Conservation (phyloP, 2,888 invertebrate species). For the Aphrophora alni region DNA sequence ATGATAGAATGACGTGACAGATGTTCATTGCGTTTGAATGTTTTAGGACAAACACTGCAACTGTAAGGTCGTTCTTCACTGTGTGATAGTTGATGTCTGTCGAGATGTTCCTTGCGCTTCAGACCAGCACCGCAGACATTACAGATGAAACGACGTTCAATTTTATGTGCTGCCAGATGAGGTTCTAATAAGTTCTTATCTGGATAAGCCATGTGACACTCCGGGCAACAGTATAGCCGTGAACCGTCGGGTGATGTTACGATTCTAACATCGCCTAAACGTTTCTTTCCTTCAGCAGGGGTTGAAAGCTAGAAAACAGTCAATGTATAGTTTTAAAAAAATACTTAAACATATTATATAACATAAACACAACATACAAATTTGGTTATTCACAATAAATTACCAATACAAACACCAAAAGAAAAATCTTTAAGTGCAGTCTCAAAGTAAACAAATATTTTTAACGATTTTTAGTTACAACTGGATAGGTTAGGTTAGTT, state of each 20-base stretch:
- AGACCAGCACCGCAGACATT: slow-evolving; percentile 62
- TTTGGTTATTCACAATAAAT: too few species aligned
- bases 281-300: slow-evolving; percentile 28
- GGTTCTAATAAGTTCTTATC: slow-evolving; percentile 59
- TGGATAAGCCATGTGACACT: slow-evolving; percentile 59
- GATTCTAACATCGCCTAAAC: slow-evolving; percentile 52
- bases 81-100: slow-evolving; percentile 60
- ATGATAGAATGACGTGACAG: slow-evolving; percentile 62
- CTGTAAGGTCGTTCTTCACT: slow-evolving; percentile 58
- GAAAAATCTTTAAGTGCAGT: too few species aligned
- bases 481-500: too few species aligned
- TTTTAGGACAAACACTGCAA: slow-evolving; percentile 52
- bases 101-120: slow-evolving; percentile 61
- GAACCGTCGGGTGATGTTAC: slow-evolving; percentile 57
- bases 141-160: slow-evolving; percentile 58
- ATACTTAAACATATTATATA: too few species aligned
- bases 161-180: slow-evolving; percentile 55
- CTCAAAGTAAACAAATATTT: too few species aligned
- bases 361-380: too few species aligned
- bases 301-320: slow-evolving; percentile 9
- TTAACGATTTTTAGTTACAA: too few species aligned
- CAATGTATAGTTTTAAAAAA: not conserved
- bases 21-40: slow-evolving; percentile 61
- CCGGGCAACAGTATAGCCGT: slow-evolving; percentile 59
- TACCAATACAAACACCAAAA: too few species aligned